Percentiles rank a stretch among this genome's conserved stretches.
Evolutionary conservation across 2,797 vertebrate genomes (phyloP).

Genomic region (Pangasius krempfi): DNA sequence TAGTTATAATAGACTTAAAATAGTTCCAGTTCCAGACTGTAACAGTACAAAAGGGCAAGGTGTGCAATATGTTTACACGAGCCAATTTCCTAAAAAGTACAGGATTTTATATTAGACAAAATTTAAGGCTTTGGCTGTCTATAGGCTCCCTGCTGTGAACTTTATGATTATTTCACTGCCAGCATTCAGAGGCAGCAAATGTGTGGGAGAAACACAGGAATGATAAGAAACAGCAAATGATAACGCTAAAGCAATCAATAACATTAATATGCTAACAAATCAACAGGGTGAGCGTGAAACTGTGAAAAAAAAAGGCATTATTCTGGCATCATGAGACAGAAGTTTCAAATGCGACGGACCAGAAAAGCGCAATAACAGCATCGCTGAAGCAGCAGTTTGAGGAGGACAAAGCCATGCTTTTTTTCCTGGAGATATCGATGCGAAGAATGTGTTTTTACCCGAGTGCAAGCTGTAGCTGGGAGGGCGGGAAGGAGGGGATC

Average conservation of each 20-base stretch:
- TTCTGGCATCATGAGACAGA: not conserved
- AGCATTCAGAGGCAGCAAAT: conserved; percentile 86
- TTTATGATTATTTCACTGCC: conserved; percentile 94
- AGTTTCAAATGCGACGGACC: not conserved
- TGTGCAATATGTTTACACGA: not conserved
- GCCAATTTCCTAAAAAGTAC: not conserved
- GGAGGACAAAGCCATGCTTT: not conserved
- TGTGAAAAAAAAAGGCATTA: not conserved
- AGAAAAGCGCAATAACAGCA: not conserved
- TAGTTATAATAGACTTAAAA: not conserved
- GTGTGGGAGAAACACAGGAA: conserved; percentile 6
- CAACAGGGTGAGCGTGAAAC: not conserved
- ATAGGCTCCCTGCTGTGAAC: conserved; percentile 88
- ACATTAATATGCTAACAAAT: not conserved
- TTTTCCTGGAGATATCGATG: not conserved
- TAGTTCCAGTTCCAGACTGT: not conserved
- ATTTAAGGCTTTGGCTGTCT: conserved; percentile 96
- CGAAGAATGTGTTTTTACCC: conserved; percentile 72
- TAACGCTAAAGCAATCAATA: not conserved
- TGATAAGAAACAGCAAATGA: not conserved
- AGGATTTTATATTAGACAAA: conserved; percentile 92
- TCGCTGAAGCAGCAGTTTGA: not conserved
- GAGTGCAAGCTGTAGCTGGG: conserved; percentile 92
- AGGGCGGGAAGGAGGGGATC: conserved; percentile 63
- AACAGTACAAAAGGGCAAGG: not conserved